phyloP scores from a whole-genome alignment of 2,888 invertebrate species.

The Lysandra coridon region DNA sequence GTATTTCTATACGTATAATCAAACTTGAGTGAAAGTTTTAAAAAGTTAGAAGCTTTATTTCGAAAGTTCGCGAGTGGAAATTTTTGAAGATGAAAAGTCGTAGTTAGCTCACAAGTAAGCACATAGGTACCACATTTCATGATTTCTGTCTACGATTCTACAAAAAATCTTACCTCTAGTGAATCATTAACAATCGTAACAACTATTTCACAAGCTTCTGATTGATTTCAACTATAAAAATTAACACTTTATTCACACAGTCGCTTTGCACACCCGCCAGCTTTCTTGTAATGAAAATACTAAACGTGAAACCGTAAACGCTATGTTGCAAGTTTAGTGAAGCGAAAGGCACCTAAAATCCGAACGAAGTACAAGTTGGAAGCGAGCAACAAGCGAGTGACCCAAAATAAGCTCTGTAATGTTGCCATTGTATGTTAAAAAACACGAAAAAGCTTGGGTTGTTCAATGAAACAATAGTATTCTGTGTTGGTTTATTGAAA shows the following conservation, averaged over 20 bases:
- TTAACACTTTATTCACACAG: conserved; percentile 60
- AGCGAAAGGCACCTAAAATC: conserved; percentile 79
- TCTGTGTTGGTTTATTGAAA: conserved; percentile 8
- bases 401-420: conserved; percentile 79
- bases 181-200: conserved; percentile 70
- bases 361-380: conserved; percentile 75
- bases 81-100: conserved; percentile 80
- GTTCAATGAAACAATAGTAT: neutral
- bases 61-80: conserved; percentile 78
- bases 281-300: conserved; percentile 79
- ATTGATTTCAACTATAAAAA: conserved; percentile 54
- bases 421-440: conserved; percentile 62
- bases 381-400: conserved; percentile 71
- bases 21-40: conserved; percentile 61
- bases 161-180: conserved; percentile 71
- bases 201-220: conserved; percentile 54
- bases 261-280: conserved; percentile 80
- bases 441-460: conserved; percentile 61
- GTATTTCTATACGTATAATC: conserved; percentile 48
- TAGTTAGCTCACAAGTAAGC: conserved; percentile 62
- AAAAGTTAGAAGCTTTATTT: conserved; percentile 75
- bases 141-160: conserved; percentile 50
- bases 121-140: conserved; percentile 55
- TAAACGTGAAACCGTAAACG: conserved; percentile 55
- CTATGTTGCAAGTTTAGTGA: conserved; percentile 80